phyloP scores from a whole-genome alignment of 2,888 invertebrate genomes.

The Drosophila testacea region DNA sequence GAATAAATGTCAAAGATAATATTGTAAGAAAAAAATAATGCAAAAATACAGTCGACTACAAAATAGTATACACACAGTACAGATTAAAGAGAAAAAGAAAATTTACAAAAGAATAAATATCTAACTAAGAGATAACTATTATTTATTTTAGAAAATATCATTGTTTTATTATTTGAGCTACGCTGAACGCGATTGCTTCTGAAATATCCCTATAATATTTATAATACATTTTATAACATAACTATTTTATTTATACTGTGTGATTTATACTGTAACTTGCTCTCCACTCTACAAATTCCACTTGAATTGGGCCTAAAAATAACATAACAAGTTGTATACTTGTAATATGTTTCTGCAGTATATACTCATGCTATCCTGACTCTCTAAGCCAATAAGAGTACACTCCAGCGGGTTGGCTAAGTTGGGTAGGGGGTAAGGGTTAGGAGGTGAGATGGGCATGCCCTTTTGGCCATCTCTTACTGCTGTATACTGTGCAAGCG shows the following conservation, averaged over 20 bases:
- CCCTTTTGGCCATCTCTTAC: neutral
- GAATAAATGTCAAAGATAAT: neutral
- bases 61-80: too few species aligned
- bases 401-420: constrained; percentile 12
- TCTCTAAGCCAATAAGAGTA: constrained; percentile 46
- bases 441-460: constrained; percentile 18
- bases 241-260: neutral
- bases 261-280: neutral
- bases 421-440: neutral
- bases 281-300: neutral
- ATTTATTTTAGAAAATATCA: too few species aligned
- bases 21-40: too few species aligned
- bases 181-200: too few species aligned
- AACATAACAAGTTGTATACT: neutral
- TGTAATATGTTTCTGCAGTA: neutral
- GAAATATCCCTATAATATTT: too few species aligned
- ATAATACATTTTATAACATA: neutral
- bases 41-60: too few species aligned
- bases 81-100: too few species aligned
- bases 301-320: neutral
- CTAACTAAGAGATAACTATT: too few species aligned
- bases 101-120: too few species aligned
- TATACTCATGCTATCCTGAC: constrained; percentile 3
- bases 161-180: too few species aligned
- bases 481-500: constrained; percentile 53